phyloP scores from a whole-genome alignment of 2,113 vertebrate genomes.

The Lipophrys pholis region DNA sequence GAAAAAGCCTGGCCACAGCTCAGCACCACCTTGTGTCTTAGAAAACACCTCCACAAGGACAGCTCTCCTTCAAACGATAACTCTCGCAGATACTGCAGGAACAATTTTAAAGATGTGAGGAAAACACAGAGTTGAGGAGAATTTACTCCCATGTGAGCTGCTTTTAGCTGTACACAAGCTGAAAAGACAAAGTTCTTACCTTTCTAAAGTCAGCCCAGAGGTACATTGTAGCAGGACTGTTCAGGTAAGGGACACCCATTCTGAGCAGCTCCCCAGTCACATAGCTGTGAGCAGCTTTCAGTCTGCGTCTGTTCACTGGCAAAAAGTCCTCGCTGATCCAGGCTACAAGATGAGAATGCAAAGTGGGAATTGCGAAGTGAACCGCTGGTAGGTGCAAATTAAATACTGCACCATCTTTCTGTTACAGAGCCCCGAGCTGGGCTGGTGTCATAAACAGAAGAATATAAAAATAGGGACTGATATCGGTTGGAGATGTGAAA shows the following conservation, averaged over 20 bases:
- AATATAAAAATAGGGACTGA: neutral
- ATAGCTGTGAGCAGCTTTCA: slow-evolving; percentile 89
- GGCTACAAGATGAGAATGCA: slow-evolving; percentile 76
- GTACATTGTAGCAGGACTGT: slow-evolving; percentile 88
- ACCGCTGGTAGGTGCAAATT: neutral
- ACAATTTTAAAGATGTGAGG: neutral
- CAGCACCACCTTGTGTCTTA: slow-evolving; percentile 91
- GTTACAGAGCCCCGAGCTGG: neutral
- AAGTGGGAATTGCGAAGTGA: slow-evolving; percentile 3
- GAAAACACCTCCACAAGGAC: slow-evolving; percentile 88
- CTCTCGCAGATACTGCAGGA: slow-evolving; percentile 86
- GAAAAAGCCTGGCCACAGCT: slow-evolving; percentile 89
- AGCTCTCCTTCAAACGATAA: slow-evolving; percentile 90
- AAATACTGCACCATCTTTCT: slow-evolving; percentile 21
- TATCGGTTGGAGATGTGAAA: no score
- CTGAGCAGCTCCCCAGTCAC: slow-evolving; percentile 86
- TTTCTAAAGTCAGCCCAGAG: slow-evolving; percentile 95
- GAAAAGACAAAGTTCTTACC: slow-evolving; percentile 73
- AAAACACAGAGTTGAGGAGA: no score
- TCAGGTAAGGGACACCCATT: slow-evolving; percentile 89
- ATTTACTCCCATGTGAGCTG: no score
- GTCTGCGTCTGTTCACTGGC: slow-evolving; percentile 86
- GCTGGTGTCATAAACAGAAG: slow-evolving; percentile 5
- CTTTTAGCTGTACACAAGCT: slow-evolving; percentile 1
- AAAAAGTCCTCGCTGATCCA: slow-evolving; percentile 93